phyloP scores from a whole-genome alignment of 1,140 invertebrate genomes.

The Bilobella aurantiaca region DNA sequence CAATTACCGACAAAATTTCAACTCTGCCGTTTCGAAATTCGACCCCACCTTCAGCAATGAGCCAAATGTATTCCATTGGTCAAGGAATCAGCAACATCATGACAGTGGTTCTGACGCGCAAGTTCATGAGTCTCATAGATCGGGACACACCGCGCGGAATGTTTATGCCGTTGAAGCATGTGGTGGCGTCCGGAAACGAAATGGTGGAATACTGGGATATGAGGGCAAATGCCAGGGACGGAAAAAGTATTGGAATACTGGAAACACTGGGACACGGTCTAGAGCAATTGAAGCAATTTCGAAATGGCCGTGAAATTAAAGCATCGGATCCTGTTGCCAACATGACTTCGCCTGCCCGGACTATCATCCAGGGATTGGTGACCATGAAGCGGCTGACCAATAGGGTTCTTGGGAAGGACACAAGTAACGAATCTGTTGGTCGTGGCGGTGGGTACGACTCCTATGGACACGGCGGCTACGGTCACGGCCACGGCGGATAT shows the following conservation, averaged over 20 bases:
- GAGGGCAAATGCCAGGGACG: conserved; percentile 24
- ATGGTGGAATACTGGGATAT: conserved; percentile 35
- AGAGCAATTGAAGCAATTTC: conserved; percentile 31
- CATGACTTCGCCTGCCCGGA: conserved; percentile 26
- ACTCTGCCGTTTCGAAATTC: neutral
- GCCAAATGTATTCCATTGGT: conserved; percentile 21
- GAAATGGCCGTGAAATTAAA: conserved; percentile 29
- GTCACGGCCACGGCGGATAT: conserved; percentile 15
- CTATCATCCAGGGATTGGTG: conserved; percentile 33
- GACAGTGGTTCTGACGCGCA: conserved; percentile 27
- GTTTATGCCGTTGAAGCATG: conserved; percentile 29
- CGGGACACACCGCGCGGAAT: conserved; percentile 30
- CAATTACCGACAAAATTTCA: conserved; percentile 18
- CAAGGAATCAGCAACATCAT: conserved; percentile 31
- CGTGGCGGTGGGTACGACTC: conserved; percentile 23
- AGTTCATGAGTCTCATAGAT: conserved; percentile 30
- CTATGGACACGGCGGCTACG: conserved; percentile 25
- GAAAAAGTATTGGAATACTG: conserved; percentile 27
- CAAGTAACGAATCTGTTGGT: conserved; percentile 22
- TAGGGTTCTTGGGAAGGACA: conserved; percentile 32
- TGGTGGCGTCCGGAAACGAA: conserved; percentile 32
- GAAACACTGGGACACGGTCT: conserved; percentile 33
- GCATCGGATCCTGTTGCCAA: conserved; percentile 23
- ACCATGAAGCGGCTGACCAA: conserved; percentile 33
- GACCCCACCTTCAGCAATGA: neutral